These are phyloP conservation scores for Agrenia bidenticulata DNA, from an alignment of 2,888 invertebrate species.

Conservation along the genomic window DNA sequence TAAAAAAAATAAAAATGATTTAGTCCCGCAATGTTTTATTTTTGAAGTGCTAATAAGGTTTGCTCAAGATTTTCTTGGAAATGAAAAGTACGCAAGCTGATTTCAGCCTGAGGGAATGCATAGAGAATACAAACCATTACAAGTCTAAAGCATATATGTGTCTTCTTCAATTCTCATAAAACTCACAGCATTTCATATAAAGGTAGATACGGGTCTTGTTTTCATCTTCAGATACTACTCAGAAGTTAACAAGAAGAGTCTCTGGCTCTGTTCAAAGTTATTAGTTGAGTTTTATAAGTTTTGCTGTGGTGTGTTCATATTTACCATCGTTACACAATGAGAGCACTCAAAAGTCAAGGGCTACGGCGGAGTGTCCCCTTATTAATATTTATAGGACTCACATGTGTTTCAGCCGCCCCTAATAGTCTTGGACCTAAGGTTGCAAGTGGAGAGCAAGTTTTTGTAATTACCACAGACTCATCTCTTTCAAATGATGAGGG, in stretches of 20 bases:
- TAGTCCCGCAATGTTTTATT: too few species aligned
- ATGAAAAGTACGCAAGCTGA: slow-evolving; percentile 10
- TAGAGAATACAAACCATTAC: not conserved
- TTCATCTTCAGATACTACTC: not conserved
- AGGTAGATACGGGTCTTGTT: not conserved
- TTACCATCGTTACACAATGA: too few species aligned
- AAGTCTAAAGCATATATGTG: too few species aligned
- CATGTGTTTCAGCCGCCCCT: not conserved
- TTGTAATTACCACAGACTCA: slow-evolving; percentile 15
- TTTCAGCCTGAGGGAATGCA: slow-evolving; percentile 8
- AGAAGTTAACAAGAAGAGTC: not conserved
- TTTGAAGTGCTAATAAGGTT: not conserved
- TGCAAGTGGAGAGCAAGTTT: slow-evolving; percentile 15
- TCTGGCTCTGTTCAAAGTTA: too few species aligned
- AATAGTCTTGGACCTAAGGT: not conserved
- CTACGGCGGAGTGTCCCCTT: too few species aligned
- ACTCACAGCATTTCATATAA: not conserved
- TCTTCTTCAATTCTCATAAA: too few species aligned
- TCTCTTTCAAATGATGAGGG: not conserved
- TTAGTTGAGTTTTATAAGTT: too few species aligned
- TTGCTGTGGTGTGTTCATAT: too few species aligned
- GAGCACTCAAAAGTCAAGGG: too few species aligned
- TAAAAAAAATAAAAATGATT: too few species aligned
- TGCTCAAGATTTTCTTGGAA: slow-evolving; percentile 13
- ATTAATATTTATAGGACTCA: too few species aligned